Conservation (phyloP, 2,113 vertebrate genomes). For the Leucoraja erinaceus region DNA sequence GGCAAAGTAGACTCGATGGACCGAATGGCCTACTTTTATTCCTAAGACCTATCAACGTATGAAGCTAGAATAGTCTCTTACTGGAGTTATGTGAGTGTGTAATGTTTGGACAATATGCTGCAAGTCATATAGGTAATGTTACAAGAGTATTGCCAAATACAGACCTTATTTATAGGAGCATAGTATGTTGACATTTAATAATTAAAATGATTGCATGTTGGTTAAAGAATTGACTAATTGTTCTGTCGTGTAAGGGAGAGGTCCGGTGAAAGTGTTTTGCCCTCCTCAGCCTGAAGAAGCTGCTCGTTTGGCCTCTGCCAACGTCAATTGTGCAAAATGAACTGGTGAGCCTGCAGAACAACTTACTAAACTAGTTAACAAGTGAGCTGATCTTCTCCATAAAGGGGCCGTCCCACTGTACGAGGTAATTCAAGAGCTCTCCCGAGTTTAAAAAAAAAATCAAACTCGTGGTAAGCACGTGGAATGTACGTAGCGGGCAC, state of each 20-base stretch:
- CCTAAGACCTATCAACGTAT: too few relatives aligned
- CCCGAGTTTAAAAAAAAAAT: too few relatives aligned
- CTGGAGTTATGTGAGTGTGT: not conserved
- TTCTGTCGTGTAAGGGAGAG: constrained; percentile 16
- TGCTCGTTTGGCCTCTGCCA: not conserved
- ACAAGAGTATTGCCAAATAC: not conserved
- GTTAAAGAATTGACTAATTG: not conserved
- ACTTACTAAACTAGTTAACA: not conserved
- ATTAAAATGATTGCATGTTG: not conserved
- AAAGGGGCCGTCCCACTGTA: too few relatives aligned
- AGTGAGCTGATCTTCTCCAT: not conserved
- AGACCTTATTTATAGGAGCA: not conserved
- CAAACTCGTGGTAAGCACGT: too few relatives aligned
- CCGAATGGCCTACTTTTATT: too few relatives aligned
- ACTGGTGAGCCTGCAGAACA: not conserved
- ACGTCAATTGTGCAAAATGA: not conserved
- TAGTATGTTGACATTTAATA: not conserved
- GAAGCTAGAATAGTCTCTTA: not conserved
- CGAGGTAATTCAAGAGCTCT: too few relatives aligned
- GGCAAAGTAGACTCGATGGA: too few relatives aligned
- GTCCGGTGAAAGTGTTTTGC: constrained; percentile 19
- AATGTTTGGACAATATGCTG: not conserved
- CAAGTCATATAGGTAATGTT: not conserved
- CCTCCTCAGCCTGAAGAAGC: not conserved
- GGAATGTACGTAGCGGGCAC: too few relatives aligned